Evolutionary conservation across 1,140 invertebrate species (phyloP).

Genomic region (Phthorimaea operculella): DNA sequence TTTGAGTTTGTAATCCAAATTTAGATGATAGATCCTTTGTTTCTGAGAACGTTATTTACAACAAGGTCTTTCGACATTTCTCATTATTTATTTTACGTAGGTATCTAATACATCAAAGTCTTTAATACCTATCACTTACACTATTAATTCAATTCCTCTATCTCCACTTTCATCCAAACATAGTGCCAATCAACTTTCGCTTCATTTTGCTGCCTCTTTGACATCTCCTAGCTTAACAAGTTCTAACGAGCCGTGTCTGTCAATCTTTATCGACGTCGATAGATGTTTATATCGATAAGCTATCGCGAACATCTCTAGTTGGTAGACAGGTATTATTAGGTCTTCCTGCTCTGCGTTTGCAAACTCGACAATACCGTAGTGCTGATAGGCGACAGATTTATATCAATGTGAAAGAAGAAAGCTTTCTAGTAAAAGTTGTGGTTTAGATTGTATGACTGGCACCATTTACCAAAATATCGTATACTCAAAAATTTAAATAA

Average conservation of each 20-base stretch:
- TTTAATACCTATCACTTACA: neutral
- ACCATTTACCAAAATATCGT: too few species aligned
- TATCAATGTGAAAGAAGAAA: neutral
- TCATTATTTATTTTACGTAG: too few species aligned
- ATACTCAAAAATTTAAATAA: too few species aligned
- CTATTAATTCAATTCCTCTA: neutral
- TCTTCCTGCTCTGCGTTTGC: slow-evolving; percentile 62
- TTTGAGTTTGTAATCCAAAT: too few species aligned
- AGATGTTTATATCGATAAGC: slow-evolving; percentile 29
- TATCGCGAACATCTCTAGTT: slow-evolving; percentile 36
- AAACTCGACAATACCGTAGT: slow-evolving; percentile 32
- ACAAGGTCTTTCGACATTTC: too few species aligned
- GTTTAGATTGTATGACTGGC: too few species aligned
- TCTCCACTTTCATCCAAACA: neutral
- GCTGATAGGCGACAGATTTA: too few species aligned
- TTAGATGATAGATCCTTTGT: too few species aligned
- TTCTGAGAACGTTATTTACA: too few species aligned
- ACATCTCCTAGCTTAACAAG: slow-evolving; percentile 12
- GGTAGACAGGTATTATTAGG: slow-evolving; percentile 63
- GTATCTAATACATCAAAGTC: too few species aligned
- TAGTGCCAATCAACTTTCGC: slow-evolving; percentile 5
- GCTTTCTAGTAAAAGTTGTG: slow-evolving; percentile 6
- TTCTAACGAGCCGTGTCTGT: slow-evolving; percentile 13
- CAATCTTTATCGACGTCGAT: slow-evolving; percentile 10
- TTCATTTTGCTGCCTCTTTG: neutral